phyloP scores from a whole-genome alignment of 2,888 invertebrate genomes.

The Schizaphis graminum region DNA sequence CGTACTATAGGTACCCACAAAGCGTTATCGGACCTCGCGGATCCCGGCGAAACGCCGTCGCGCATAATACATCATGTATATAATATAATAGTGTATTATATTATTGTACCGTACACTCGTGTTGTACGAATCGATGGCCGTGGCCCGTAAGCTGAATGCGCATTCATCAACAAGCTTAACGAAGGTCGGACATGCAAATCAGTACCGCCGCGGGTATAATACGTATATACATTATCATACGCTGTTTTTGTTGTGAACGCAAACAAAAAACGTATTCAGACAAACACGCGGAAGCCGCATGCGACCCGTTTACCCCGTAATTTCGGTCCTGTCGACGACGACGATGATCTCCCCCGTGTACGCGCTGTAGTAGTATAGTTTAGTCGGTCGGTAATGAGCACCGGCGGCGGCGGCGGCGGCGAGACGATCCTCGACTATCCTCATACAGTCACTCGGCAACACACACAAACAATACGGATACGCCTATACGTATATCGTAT shows the following conservation, averaged over 20 bases:
- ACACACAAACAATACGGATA: neutral
- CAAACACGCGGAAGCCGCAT: neutral
- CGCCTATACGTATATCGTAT: neutral
- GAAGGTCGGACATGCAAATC: conserved; percentile 46
- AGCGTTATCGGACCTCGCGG: too few species aligned
- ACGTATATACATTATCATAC: neutral
- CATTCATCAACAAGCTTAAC: conserved; percentile 56
- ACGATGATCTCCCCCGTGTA: neutral
- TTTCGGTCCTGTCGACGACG: too few species aligned
- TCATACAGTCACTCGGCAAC: neutral
- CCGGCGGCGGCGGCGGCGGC: neutral
- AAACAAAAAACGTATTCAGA: neutral
- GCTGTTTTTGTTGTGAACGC: conserved; percentile 27
- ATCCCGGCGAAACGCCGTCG: neutral
- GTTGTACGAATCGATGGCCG: neutral
- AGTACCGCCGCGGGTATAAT: neutral
- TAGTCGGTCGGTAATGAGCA: neutral
- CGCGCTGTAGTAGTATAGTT: neutral
- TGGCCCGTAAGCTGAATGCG: conserved; percentile 2
- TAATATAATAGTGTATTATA: neutral
- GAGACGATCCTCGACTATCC: neutral
- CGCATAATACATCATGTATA: neutral
- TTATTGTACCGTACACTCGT: neutral
- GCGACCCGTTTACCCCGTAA: neutral
- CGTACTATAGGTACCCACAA: too few species aligned